Conservation (phyloP, 2,113 vertebrate species). For the Colinus virginianus region DNA sequence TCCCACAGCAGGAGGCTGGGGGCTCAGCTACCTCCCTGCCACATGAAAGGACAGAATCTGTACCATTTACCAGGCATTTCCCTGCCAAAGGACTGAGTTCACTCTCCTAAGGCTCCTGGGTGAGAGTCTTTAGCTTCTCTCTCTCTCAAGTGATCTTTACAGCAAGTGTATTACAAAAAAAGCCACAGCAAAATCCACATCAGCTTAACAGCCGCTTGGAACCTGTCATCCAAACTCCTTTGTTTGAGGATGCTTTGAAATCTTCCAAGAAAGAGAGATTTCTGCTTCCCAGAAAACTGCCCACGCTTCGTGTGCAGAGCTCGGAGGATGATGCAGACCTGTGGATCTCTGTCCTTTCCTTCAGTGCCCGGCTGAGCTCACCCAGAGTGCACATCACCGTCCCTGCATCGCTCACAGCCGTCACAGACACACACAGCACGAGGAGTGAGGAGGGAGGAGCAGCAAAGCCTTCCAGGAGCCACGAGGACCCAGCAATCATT, state of each 20-base stretch:
- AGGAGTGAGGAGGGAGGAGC: background rate
- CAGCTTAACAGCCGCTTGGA: background rate
- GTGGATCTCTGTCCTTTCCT: background rate
- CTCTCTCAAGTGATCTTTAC: background rate
- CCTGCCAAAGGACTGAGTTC: background rate
- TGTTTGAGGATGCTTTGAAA: background rate
- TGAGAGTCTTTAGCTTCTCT: background rate
- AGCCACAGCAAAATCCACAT: background rate
- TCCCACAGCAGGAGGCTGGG: background rate
- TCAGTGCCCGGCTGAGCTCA: background rate
- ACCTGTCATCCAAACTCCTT: background rate
- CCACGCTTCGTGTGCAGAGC: background rate
- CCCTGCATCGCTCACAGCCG: rapidly evolving
- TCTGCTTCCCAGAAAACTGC: background rate
- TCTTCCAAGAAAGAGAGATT: background rate
- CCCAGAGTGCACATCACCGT: background rate
- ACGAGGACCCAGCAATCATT: background rate
- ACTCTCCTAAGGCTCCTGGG: background rate
- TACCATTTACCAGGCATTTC: background rate
- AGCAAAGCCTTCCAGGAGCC: background rate
- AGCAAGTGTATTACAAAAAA: background rate
- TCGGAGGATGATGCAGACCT: rapidly evolving
- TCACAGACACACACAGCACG: background rate
- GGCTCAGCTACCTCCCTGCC: background rate
- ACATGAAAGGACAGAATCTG: background rate